phyloP scores from a whole-genome alignment of 2,113 vertebrate genomes.

The Poecilia latipinna region DNA sequence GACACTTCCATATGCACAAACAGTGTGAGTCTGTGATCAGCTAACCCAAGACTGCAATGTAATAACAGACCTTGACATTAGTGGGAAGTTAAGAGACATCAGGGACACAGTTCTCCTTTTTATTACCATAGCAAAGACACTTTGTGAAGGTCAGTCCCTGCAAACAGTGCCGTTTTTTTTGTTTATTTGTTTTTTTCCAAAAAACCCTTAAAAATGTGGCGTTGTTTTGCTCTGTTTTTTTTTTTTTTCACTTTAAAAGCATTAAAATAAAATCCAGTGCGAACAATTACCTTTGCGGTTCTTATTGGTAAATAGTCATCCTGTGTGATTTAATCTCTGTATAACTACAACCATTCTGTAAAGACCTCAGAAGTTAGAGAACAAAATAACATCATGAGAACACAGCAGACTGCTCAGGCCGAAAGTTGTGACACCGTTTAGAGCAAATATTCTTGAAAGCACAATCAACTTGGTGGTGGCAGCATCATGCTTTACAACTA shows the following conservation, averaged over 20 bases:
- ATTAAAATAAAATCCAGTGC: not conserved
- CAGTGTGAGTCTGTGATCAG: constrained; percentile 1
- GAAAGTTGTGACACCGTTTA: no score
- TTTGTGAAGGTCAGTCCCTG: not conserved
- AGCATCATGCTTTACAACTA: no score
- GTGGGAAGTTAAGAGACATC: not conserved
- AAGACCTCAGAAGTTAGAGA: not conserved
- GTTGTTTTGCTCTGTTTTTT: no score
- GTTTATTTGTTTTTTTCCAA: not conserved
- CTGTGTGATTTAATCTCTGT: not conserved
- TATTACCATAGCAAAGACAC: not conserved
- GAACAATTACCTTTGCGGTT: no score
- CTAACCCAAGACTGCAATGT: constrained; percentile 26
- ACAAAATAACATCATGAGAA: no score
- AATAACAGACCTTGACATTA: constrained; percentile 37
- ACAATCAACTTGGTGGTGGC: no score
- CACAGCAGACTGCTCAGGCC: no score
- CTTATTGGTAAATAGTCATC: not conserved
- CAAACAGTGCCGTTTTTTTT: not conserved
- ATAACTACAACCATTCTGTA: not conserved
- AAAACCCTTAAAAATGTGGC: no score
- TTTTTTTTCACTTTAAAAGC: not conserved
- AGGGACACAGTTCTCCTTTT: constrained; percentile 4
- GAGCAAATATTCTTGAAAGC: no score
- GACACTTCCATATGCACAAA: constrained; percentile 17